A percentile compares a stretch with the other conserved stretches of the same genome.
These are phyloP conservation scores for Hermaeophaga mercurialis DNA, from an alignment of 2,888 invertebrate genomes.

Conservation along the genomic window DNA sequence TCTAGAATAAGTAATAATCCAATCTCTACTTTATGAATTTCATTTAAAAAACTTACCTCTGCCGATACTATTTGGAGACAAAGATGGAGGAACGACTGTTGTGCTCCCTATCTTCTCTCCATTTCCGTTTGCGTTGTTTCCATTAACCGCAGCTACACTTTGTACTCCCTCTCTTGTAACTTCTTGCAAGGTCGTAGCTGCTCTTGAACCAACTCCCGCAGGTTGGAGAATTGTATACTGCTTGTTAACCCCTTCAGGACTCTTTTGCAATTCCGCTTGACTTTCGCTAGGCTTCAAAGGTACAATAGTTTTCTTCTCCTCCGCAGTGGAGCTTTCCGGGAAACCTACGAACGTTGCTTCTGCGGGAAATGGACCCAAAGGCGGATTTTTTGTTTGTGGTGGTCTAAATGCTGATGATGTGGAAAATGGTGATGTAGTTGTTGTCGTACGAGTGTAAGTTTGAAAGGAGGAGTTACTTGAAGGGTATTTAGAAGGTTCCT, in stretches of 20 bases:
- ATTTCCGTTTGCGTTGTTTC: slow-evolving; percentile 53
- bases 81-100: slow-evolving; percentile 57
- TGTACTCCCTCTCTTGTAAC: slow-evolving; percentile 68
- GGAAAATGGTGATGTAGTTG: slow-evolving; percentile 60
- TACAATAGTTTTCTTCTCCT: slow-evolving; percentile 59
- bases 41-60: slow-evolving; percentile 81
- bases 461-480: slow-evolving; percentile 59
- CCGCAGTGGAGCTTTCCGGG: slow-evolving; percentile 56
- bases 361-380: slow-evolving; percentile 67
- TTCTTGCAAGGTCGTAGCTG: slow-evolving; percentile 82
- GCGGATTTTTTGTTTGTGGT: slow-evolving; percentile 56
- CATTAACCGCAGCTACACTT: slow-evolving; percentile 58
- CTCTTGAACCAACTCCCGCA: slow-evolving; percentile 78
- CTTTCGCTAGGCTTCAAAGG: slow-evolving; percentile 56
- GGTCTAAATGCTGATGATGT: slow-evolving; percentile 82
- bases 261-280: slow-evolving; percentile 48
- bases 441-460: slow-evolving; percentile 42
- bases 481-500: slow-evolving; percentile 50
- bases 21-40: no score
- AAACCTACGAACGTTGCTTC: slow-evolving; percentile 78
- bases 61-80: slow-evolving; percentile 77
- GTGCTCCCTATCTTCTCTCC: slow-evolving; percentile 48
- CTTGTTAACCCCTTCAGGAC: slow-evolving; percentile 66
- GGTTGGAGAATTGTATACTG: slow-evolving; percentile 89
- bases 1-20: no score